Percentiles rank a stretch among this genome's conserved stretches.
Evolutionary conservation across 2,113 vertebrate species (phyloP).

Genomic region (Pimephales promelas): DNA sequence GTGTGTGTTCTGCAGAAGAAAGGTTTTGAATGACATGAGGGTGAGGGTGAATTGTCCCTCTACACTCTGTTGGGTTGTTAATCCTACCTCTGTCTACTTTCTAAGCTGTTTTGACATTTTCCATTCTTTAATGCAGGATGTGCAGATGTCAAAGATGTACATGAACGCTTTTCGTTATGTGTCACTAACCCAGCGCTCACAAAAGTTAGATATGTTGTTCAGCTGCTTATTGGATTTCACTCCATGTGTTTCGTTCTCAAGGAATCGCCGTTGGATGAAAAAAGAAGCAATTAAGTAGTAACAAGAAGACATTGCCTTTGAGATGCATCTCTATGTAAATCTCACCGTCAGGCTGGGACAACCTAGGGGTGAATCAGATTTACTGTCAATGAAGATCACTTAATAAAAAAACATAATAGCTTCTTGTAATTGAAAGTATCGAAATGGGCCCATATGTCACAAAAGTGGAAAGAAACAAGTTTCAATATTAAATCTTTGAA

Average conservation of each 20-base stretch:
- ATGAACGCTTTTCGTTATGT: background rate
- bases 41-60: background rate
- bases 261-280: slow-evolving; percentile 2
- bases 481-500: background rate
- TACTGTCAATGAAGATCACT: slow-evolving; percentile 13
- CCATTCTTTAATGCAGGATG: background rate
- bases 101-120: background rate
- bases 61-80: background rate
- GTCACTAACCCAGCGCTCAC: background rate
- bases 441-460: background rate
- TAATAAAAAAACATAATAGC: slow-evolving; percentile 42
- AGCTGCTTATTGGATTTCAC: background rate
- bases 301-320: background rate
- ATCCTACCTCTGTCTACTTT: background rate
- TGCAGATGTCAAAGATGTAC: background rate
- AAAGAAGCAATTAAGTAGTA: slow-evolving; percentile 28
- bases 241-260: background rate
- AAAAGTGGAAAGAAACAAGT: background rate
- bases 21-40: background rate
- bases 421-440: slow-evolving; percentile 43
- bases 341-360: background rate
- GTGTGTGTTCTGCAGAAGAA: background rate
- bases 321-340: slow-evolving; percentile 21
- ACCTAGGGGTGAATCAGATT: slow-evolving; percentile 29
- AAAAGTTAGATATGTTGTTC: background rate